Conservation (phyloP, 2,888 invertebrate species). For the Ornithoptera priamus region DNA sequence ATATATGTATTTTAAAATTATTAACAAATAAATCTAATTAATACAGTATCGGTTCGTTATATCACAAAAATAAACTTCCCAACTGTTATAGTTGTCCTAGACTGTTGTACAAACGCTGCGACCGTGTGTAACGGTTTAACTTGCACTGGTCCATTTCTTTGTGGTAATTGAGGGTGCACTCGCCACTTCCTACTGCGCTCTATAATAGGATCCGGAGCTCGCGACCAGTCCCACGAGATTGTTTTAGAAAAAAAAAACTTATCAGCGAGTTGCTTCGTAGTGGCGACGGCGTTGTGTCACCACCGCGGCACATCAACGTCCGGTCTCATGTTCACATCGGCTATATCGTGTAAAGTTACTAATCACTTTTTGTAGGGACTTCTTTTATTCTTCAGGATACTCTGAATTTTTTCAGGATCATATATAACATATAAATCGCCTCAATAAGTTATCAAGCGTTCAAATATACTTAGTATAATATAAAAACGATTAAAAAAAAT, state of each 20-base stretch:
- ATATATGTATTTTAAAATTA: no score
- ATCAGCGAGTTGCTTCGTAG: slow-evolving; percentile 22
- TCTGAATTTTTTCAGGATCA: no score
- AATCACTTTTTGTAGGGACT: slow-evolving; percentile 10
- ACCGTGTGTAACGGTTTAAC: slow-evolving; percentile 36
- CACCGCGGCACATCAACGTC: slow-evolving; percentile 1
- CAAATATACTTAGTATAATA: no score
- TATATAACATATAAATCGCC: no score
- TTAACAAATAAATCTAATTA: no score
- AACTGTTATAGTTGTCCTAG: no score
- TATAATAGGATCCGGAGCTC: slow-evolving; percentile 49
- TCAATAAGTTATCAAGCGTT: no score
- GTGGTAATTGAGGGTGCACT: slow-evolving; percentile 61
- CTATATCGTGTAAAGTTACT: slow-evolving; percentile 16
- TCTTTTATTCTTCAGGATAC: slow-evolving; percentile 8
- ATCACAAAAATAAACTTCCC: no score
- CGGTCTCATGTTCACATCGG: slow-evolving; percentile 10
- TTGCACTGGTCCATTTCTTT: slow-evolving; percentile 59
- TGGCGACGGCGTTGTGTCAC: slow-evolving; percentile 17
- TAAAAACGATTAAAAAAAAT: no score
- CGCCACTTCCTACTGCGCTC: slow-evolving; percentile 55
- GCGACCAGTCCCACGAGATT: slow-evolving; percentile 32
- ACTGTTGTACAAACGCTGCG: slow-evolving; percentile 30
- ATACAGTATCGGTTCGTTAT: no score
- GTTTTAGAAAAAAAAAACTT: slow-evolving; percentile 32